phyloP scores from a whole-genome alignment of 2,888 invertebrate species.

The Drosophila ezoana region DNA sequence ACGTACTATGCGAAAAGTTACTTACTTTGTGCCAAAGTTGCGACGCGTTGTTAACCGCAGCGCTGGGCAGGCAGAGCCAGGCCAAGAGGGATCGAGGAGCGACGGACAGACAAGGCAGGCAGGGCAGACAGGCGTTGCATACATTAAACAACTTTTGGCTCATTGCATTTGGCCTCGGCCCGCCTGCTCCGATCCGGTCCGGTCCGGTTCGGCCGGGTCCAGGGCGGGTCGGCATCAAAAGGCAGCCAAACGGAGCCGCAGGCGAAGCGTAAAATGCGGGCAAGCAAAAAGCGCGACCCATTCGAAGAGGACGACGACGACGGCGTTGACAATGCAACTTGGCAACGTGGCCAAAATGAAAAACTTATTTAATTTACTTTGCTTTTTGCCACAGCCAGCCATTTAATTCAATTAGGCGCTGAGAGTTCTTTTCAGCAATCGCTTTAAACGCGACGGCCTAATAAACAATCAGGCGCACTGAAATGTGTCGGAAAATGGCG shows the following conservation, averaged over 20 bases:
- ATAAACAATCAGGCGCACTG: slow-evolving; percentile 39
- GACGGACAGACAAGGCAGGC: slow-evolving; percentile 1
- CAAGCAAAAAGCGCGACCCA: slow-evolving; percentile 72
- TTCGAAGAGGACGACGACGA: slow-evolving; percentile 13
- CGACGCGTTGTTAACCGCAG: slow-evolving; percentile 78
- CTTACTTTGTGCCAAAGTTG: slow-evolving; percentile 68
- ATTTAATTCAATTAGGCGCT: slow-evolving; percentile 84
- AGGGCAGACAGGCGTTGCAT: slow-evolving; percentile 65
- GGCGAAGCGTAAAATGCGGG: slow-evolving; percentile 79
- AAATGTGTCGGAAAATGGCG: not conserved
- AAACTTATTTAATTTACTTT: slow-evolving; percentile 85
- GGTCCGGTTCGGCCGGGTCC: slow-evolving; percentile 4
- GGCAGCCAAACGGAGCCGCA: slow-evolving; percentile 68
- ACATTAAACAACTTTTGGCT: slow-evolving; percentile 82
- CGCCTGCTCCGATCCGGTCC: slow-evolving; percentile 12
- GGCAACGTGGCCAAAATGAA: slow-evolving; percentile 72
- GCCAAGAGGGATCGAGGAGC: slow-evolving; percentile 13
- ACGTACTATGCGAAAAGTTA: slow-evolving; percentile 77
- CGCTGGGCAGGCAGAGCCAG: slow-evolving; percentile 23
- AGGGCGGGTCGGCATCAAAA: slow-evolving; percentile 61
- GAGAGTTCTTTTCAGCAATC: slow-evolving; percentile 56
- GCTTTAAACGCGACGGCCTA: slow-evolving; percentile 51
- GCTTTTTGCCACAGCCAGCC: slow-evolving; percentile 82
- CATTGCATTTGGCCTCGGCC: slow-evolving; percentile 69
- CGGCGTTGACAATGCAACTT: slow-evolving; percentile 78